A percentile compares a stretch with the other conserved stretches of the same genome.
phyloP scores from a whole-genome alignment of 2,797 vertebrate genomes.

The Bothrops alternatus region DNA sequence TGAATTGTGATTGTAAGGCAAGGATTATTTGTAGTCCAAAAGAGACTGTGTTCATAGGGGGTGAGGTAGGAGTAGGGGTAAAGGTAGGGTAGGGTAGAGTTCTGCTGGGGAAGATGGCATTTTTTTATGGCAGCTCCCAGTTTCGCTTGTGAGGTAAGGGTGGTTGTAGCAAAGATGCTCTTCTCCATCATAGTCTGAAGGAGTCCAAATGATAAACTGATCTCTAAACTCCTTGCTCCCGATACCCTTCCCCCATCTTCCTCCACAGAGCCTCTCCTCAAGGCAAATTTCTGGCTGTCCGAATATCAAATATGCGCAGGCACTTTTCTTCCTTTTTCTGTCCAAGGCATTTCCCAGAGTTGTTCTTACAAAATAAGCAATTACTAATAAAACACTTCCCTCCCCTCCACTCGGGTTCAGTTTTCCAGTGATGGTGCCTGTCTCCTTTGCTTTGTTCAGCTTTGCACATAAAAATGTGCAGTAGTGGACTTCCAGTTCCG shows the following conservation, averaged over 20 bases:
- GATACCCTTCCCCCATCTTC: conserved; percentile 54
- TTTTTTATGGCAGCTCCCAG: conserved; percentile 20
- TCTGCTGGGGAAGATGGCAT: background rate
- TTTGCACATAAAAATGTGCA: background rate
- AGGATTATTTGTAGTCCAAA: background rate
- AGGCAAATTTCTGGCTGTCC: conserved; percentile 57
- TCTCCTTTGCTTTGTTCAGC: background rate
- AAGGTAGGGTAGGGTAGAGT: background rate
- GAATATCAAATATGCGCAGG: conserved; percentile 42
- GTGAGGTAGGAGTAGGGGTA: background rate
- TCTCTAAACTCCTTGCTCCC: background rate
- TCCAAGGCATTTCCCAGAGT: conserved; percentile 1
- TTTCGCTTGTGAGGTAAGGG: background rate
- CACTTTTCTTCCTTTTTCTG: conserved; percentile 17
- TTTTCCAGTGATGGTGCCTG: background rate
- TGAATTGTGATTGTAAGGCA: background rate
- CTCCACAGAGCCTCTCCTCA: conserved; percentile 42
- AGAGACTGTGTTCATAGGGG: background rate
- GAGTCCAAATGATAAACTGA: conserved; percentile 35
- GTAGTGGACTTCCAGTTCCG: too few species aligned
- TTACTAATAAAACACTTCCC: background rate
- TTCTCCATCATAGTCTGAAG: conserved; percentile 44
- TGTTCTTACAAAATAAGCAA: background rate
- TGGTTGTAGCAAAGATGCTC: conserved; percentile 37
- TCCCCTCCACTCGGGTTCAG: background rate